Evolutionary conservation across 2,113 vertebrate genomes (phyloP).

Genomic region (Ageneiosus marmoratus): DNA sequence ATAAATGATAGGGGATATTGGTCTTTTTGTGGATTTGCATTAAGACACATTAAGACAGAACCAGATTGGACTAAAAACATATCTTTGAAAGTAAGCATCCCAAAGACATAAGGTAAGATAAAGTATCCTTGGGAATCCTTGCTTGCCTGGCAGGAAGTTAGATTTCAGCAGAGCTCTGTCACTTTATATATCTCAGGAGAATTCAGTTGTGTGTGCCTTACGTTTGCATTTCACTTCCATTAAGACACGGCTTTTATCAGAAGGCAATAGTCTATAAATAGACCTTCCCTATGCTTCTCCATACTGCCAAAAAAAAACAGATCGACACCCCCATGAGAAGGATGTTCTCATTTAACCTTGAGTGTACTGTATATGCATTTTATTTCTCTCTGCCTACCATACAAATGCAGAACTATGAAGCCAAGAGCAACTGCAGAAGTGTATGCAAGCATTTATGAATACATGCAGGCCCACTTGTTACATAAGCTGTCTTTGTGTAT

Average conservation of each 20-base stretch:
- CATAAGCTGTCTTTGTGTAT: slow-evolving; percentile 49
- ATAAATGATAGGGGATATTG: background rate
- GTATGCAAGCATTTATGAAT: slow-evolving; percentile 7
- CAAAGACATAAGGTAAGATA: slow-evolving; percentile 36
- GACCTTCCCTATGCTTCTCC: slow-evolving; percentile 12
- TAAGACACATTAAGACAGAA: slow-evolving; percentile 19
- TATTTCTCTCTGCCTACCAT: background rate
- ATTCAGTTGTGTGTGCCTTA: slow-evolving; percentile 14
- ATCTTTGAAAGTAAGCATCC: slow-evolving; percentile 32
- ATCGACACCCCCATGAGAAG: slow-evolving; percentile 3
- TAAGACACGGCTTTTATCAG: slow-evolving; percentile 18
- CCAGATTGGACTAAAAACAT: slow-evolving; percentile 38
- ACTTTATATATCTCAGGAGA: slow-evolving; percentile 17
- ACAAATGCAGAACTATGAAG: background rate
- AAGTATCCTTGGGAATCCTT: slow-evolving; percentile 47
- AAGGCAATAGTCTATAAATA: slow-evolving; percentile 44
- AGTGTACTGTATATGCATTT: background rate
- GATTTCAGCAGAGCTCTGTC: slow-evolving; percentile 28
- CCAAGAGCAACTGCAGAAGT: slow-evolving; percentile 6
- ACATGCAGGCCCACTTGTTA: slow-evolving; percentile 29
- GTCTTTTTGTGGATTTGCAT: background rate
- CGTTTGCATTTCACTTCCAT: slow-evolving; percentile 33
- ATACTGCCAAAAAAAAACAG: slow-evolving; percentile 32
- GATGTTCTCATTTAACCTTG: slow-evolving; percentile 44
- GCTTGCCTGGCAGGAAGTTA: slow-evolving; percentile 40